Evolutionary conservation across 2,113 vertebrate genomes (phyloP), one percentile per base, ranked within the genome.

Genomic region (Conger conger): DNA sequence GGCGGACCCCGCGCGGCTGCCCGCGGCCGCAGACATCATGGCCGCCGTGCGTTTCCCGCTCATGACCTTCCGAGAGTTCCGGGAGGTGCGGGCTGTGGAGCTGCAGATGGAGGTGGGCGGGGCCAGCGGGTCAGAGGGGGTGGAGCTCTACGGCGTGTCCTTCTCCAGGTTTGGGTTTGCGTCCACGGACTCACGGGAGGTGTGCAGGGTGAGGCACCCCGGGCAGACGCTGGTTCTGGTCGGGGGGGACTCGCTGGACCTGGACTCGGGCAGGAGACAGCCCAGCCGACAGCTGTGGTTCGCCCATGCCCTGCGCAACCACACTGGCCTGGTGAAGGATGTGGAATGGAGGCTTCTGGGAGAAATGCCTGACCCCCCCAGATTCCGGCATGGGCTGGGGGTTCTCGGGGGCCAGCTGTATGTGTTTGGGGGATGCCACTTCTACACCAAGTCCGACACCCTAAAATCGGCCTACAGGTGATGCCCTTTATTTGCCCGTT

Each of bases 401-500:
- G 92, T 96, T 20, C 90, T 96, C 63, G 86, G 86, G 45, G 95
- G 92, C 37, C 83, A 36, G 18, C 92, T 99, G 63, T 98, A 97
- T 0, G 50, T 97, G 17, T 91, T 96, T 42, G 97, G 97, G 53
- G 97, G 97, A 33, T 97, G 97, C 81, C 92, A 95, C 90, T 97
- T 96, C 93, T 98, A 98, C 0, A 90, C 95, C 0, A 92, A 93
- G 86, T 42, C 86, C 79, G 94, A 96, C 88, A 95, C 94, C 0
- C 94, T 98, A 94, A 93, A 96, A 89, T 97, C 96, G 2, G 95
- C 93, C 68, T 96, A 96, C 95, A 97, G 96, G 97, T 98, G 9
- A 73, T 73, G 20, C 9, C 3, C 68, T 33, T 73, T 73, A 3
- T 13, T 73, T n/a, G 68, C 27, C n/a, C 68, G 27, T 23, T 4